phyloP scores from a whole-genome alignment of 2,113 vertebrate genomes.

The Sinocyclocheilus maitianheensis region DNA sequence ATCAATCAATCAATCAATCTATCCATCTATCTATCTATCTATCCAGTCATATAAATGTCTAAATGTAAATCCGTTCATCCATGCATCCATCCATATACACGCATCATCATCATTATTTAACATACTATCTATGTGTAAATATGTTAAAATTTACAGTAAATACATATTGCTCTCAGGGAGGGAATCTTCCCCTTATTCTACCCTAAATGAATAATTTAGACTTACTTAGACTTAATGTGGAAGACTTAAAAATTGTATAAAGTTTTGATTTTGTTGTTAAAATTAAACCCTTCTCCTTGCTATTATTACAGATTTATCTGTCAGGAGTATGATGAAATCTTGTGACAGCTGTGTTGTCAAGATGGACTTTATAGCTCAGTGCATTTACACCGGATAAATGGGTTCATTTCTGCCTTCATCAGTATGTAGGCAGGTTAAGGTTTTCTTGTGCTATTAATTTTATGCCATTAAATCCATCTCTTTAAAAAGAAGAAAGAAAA shows the following conservation, averaged over 20 bases:
- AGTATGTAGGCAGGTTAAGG: slow-evolving; percentile 10
- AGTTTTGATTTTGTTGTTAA: background rate
- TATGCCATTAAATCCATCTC: slow-evolving; percentile 63
- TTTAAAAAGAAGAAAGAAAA: slow-evolving; percentile 57
- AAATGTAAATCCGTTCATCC: too few relatives aligned
- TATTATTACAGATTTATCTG: slow-evolving; percentile 5
- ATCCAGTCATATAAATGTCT: too few relatives aligned
- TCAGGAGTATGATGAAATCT: slow-evolving; percentile 15
- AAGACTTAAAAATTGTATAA: background rate
- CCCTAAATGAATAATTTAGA: too few relatives aligned
- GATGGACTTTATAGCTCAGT: slow-evolving; percentile 21
- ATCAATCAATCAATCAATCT: too few relatives aligned
- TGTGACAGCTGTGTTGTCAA: slow-evolving; percentile 5
- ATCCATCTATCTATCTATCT: too few relatives aligned
- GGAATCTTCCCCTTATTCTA: background rate
- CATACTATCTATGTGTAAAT: background rate
- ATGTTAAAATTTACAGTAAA: background rate
- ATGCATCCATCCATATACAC: too few relatives aligned
- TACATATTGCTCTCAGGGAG: too few relatives aligned
- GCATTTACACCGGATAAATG: slow-evolving; percentile 14
- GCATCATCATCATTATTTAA: background rate
- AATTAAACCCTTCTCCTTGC: background rate
- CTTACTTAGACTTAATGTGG: background rate
- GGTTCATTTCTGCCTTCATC: background rate
- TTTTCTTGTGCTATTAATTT: slow-evolving; percentile 30